Evolutionary conservation across 2,113 vertebrate species (phyloP).

Genomic region (Suricata suricatta): DNA sequence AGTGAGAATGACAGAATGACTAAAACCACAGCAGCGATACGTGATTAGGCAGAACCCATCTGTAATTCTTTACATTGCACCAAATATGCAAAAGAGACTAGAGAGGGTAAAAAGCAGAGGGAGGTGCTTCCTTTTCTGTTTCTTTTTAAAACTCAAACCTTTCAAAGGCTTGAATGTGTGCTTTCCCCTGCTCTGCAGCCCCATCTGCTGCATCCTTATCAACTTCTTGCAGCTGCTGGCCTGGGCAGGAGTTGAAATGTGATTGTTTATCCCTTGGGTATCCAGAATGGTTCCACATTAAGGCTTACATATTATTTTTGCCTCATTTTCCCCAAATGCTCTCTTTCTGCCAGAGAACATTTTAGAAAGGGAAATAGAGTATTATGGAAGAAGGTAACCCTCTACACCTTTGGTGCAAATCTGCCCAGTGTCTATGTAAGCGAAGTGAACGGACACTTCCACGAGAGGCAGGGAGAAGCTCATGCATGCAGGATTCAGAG

Average conservation of each 20-base stretch:
- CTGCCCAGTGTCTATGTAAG: neutral
- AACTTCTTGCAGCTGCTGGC: constrained; percentile 2
- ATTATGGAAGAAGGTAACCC: neutral
- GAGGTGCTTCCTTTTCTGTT: neutral
- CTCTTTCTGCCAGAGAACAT: constrained; percentile 33
- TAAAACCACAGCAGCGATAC: accelerated
- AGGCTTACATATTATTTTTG: neutral
- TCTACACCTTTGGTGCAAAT: neutral
- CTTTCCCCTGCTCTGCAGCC: neutral
- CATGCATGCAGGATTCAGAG: neutral
- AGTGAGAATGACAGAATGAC: neutral
- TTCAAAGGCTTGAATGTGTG: neutral
- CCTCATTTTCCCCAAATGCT: neutral
- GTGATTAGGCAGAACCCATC: neutral
- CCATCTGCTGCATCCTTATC: constrained; percentile 37
- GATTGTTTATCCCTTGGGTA: neutral
- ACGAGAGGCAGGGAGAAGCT: neutral
- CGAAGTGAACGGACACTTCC: neutral
- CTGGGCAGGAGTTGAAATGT: neutral
- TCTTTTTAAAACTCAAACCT: neutral
- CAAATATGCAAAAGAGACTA: neutral
- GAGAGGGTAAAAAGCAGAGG: neutral
- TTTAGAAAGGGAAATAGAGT: neutral
- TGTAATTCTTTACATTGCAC: neutral
- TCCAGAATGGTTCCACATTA: neutral